Percentiles rank a stretch among this genome's conserved stretches.
phyloP scores from a whole-genome alignment of 2,797 vertebrate species.

The Anas bahamensis region DNA sequence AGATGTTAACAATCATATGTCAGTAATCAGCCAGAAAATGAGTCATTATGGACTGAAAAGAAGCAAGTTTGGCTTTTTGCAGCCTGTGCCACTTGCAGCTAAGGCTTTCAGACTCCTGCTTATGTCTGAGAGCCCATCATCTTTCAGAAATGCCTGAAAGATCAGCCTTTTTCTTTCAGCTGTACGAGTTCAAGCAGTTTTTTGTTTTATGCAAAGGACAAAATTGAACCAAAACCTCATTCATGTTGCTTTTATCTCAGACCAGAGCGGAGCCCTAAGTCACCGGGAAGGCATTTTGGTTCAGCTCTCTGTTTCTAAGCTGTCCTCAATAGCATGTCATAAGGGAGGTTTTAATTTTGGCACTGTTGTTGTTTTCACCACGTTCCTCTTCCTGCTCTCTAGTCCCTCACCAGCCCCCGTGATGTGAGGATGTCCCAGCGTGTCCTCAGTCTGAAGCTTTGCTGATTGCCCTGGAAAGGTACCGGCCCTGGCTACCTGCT shows the following conservation, averaged over 20 bases:
- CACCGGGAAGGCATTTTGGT: background rate
- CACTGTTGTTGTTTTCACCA: background rate
- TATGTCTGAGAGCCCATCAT: background rate
- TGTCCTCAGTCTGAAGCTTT: background rate
- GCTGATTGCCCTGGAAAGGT: background rate
- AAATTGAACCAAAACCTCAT: background rate
- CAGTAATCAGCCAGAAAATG: background rate
- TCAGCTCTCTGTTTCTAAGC: background rate
- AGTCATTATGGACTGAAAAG: background rate
- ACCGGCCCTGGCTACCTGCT: background rate
- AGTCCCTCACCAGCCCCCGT: background rate
- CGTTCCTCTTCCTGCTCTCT: background rate
- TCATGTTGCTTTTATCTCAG: background rate
- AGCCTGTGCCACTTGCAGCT: background rate
- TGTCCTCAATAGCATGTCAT: background rate
- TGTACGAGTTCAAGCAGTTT: background rate
- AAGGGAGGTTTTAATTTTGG: background rate
- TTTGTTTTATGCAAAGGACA: background rate
- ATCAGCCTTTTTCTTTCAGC: background rate
- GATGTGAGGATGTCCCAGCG: background rate
- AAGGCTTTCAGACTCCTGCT: background rate
- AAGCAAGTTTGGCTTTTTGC: background rate
- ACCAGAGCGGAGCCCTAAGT: background rate
- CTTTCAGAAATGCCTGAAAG: background rate
- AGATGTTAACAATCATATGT: background rate